Base-by-base conservation (phyloP, 2,888 invertebrate genomes). In the Bimastos eiseni region DNA sequence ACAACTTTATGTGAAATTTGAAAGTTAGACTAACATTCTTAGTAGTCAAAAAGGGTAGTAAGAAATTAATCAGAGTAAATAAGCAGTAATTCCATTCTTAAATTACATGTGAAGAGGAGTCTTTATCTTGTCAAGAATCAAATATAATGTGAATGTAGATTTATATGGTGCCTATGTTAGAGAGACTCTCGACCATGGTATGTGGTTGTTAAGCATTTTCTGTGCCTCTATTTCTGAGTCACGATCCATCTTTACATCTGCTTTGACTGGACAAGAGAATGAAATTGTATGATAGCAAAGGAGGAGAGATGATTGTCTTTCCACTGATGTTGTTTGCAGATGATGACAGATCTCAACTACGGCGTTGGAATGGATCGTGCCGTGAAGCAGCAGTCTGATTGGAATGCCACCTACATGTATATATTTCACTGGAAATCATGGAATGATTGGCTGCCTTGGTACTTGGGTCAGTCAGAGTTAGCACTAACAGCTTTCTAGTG, bases 381-480 rank as follows among this genome's bases (percentile, higher is more conserved):
- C 0, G 86, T 95, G 70, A 93, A 93, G 44, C 93, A 92, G 70
- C 91, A 92, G 89, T 89, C 92, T 0, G 90, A 91, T 21, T 91
- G 90, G 84, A 89, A 91, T 36, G 91, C 92, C 15, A 93, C 93
- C 30, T 95, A 93, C 90, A 93, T 94, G 91, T 95, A 95, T 91
- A 93, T 94, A 36, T 95, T 95, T 92, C 93, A 94, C 91, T 95
- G 95, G 92, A 93, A 93, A 55, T 95, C 95, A 6, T 93, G 93
- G 93, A 93, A 93, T 44, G 94, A 94, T 91, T 94, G 93, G 92
- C 91, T 93, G 13, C 95, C 95, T 6, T 92, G 93, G 37, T 95
- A 94, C 93, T 92, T 95, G 95, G 96, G 96, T 93, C 93, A 94
- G 91, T 94, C 37, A 24, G 36, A 70, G 70, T 70, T 70, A 5